Conservation (phyloP, 2,113 vertebrate genomes). For the Eurystomus gularis region DNA sequence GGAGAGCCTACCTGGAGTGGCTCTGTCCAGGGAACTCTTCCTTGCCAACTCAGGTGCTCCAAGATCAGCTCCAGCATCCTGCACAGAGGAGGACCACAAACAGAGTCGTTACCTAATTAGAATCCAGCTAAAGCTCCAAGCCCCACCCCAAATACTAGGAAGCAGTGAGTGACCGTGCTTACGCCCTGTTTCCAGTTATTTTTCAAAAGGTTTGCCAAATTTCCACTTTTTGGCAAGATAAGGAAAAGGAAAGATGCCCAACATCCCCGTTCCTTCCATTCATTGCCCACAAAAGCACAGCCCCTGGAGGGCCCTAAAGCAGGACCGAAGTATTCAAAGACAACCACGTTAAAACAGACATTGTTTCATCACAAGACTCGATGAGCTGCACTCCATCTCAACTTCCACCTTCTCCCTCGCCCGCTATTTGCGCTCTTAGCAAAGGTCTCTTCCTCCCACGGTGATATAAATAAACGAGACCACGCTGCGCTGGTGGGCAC, state of each 20-base stretch:
- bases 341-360: background rate
- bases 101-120: fast-evolving
- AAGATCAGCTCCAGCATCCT: background rate
- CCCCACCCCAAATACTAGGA: background rate
- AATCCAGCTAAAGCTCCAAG: background rate
- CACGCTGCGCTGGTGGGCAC: background rate
- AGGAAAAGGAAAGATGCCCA: background rate
- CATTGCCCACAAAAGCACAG: background rate
- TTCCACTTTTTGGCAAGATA: background rate
- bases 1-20: background rate
- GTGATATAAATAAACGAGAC: background rate
- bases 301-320: background rate
- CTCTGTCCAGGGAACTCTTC: background rate
- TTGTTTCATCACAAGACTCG: background rate
- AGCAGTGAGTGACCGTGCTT: background rate
- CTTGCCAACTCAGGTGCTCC: background rate
- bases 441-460: background rate
- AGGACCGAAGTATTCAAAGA: background rate
- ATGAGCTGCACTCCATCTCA: background rate
- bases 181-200: background rate
- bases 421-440: background rate
- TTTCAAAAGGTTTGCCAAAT: background rate
- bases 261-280: background rate
- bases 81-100: background rate
- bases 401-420: background rate